Percentiles rank a stretch among this genome's conserved stretches.
Evolutionary conservation across 2,113 vertebrate species (phyloP).

Genomic region (Zingel zingel): DNA sequence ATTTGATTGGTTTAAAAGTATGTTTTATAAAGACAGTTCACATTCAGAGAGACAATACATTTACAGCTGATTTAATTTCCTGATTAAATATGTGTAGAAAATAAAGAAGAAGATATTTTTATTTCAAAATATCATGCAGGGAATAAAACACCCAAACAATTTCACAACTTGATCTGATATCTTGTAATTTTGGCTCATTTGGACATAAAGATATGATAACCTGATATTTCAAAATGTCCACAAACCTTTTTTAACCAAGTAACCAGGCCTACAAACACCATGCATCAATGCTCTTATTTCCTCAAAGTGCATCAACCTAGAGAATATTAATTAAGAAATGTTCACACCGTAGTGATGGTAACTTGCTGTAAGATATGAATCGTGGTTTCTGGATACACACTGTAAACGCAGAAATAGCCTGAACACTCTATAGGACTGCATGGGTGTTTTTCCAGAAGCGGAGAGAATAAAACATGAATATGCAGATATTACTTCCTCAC

Average conservation of each 20-base stretch:
- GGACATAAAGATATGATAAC: background rate
- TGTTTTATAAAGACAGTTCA: background rate
- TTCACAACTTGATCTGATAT: background rate
- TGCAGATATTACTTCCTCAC: conserved; percentile 3
- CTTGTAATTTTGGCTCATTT: conserved; percentile 4
- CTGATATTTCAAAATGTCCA: background rate
- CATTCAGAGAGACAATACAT: background rate
- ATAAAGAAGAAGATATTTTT: background rate
- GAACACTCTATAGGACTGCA: background rate
- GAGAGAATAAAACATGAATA: conserved; percentile 29
- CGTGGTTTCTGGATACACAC: background rate
- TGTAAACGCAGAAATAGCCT: background rate
- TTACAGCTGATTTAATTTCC: background rate
- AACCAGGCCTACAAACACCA: background rate
- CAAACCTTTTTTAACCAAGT: background rate
- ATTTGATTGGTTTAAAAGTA: background rate
- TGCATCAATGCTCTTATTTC: background rate
- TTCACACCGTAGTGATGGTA: background rate
- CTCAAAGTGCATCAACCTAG: background rate
- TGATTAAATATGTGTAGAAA: background rate
- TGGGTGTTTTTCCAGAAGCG: background rate
- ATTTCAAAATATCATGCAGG: background rate
- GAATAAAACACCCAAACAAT: background rate
- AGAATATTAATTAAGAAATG: background rate
- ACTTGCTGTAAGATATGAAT: background rate